Percentiles rank a stretch among this genome's conserved stretches.
Evolutionary conservation across 2,888 invertebrate genomes (phyloP).

Genomic region (Eupithecia centaureata): DNA sequence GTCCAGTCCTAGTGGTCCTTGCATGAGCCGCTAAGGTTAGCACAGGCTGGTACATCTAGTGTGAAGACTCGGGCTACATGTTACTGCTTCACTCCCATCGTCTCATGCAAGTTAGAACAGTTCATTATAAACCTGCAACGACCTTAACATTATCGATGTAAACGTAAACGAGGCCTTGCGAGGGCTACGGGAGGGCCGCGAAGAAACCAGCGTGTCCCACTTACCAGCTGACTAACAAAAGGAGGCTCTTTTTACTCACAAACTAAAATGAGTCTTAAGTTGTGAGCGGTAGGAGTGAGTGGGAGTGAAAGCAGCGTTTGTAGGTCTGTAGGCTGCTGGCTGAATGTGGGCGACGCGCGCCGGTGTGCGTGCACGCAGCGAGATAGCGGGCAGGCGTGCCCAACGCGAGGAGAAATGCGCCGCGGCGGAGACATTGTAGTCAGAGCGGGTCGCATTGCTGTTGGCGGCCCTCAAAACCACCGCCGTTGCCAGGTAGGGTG

Average conservation of each 20-base stretch:
- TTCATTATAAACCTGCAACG: conserved; percentile 41
- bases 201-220: conserved; percentile 78
- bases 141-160: conserved; percentile 61
- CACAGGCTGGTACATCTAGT: background rate
- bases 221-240: conserved; percentile 65
- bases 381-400: conserved; percentile 72
- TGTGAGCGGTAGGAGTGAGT: conserved; percentile 46
- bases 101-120: background rate
- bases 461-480: background rate
- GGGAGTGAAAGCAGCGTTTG: conserved; percentile 70
- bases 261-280: conserved; percentile 53
- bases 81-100: background rate
- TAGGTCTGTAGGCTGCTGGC: conserved; percentile 81
- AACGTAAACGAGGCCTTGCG: conserved; percentile 64
- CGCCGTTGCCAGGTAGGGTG: background rate
- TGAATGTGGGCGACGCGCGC: conserved; percentile 63
- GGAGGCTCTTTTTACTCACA: conserved; percentile 35
- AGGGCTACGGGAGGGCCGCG: conserved; percentile 68
- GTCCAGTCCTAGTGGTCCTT: background rate
- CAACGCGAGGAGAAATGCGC: conserved; percentile 77
- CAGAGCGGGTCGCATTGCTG: background rate
- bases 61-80: background rate
- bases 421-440: conserved; percentile 48
- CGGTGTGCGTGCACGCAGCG: conserved; percentile 77
- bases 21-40: background rate